Percentiles rank a stretch among this genome's conserved stretches.
phyloP scores from a whole-genome alignment of 1,140 invertebrate genomes.

The Apis mellifera region DNA sequence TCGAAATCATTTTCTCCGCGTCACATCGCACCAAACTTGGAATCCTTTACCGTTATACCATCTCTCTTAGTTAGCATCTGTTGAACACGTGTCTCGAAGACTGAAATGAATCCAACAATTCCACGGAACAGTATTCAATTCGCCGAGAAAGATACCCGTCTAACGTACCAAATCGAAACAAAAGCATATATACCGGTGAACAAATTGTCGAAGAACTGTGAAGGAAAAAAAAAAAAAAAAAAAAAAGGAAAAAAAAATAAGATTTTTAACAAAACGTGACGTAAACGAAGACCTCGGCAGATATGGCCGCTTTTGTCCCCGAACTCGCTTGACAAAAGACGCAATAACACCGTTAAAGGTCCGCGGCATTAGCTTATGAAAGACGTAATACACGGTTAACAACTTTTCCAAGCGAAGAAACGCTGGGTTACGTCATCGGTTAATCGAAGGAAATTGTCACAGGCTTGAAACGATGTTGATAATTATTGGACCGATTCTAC shows the following conservation, averaged over 20 bases:
- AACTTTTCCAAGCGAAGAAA: constrained; percentile 7
- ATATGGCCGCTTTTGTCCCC: neutral
- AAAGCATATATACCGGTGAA: neutral
- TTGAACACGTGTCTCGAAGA: constrained; percentile 1
- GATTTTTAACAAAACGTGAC: neutral
- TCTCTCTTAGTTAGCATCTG: constrained; percentile 6
- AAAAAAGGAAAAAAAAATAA: neutral
- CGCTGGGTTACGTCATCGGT: neutral
- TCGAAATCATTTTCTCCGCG: neutral
- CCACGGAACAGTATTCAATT: neutral
- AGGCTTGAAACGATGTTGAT: neutral
- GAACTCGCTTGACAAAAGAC: neutral
- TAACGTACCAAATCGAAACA: neutral
- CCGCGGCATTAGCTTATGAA: neutral
- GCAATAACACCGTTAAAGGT: neutral
- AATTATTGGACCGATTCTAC: constrained; percentile 8
- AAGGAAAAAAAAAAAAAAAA: neutral
- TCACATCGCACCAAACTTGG: neutral
- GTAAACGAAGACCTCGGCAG: neutral
- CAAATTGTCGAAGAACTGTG: no score
- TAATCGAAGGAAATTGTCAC: constrained; percentile 8
- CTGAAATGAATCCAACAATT: constrained; percentile 4
- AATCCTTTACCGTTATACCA: no score
- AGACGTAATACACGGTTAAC: neutral
- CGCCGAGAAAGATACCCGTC: no score